Base-by-base conservation (phyloP, 2,888 invertebrate species). In the Heliconius hortense region DNA sequence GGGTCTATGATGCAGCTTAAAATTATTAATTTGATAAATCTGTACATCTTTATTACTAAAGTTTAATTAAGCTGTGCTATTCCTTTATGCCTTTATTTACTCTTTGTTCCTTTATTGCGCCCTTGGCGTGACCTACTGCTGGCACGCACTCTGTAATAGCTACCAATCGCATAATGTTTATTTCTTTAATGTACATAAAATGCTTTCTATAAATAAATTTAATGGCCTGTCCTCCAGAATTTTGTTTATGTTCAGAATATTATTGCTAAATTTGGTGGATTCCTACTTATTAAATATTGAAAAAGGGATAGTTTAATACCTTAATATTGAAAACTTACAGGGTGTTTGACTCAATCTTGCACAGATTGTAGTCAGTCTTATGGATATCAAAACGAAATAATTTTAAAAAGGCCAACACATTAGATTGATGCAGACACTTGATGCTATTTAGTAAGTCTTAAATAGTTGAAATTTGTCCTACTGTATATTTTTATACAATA, bases 81-180 rank as follows among this genome's bases (percentile, higher is more conserved):
- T 31, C 15, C 10, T 56, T 69, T 56, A 69, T 69, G 69, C 13
- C n/a, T 69, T 69, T 69, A 69, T 69, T 64, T 70, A 26, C 28
- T 60, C 74, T 70, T 28, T 74, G 70, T 74, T 74, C 70, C 13
- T 70, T 70, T 74, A 74, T 56, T 28, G 69, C 53, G 48, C 69
- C 69, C 53, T 69, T 72, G 74, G 74, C 78, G 74, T 77, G 74
- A 43, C 72, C 75, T 74, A 76, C 79, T 84, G 84, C 83, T 84
- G 82, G 85, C 89, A 89, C 86, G 88, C 87, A 81, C 88, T 77
- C 79, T 66, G 66, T 66, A 66, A 43, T 13, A 43, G 15, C 39
- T 70, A 74, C 72, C 53, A 70, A 76, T 74, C 64, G 71, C 48
- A 60, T 68, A 63, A 70, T 68, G 72, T 72, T 74, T 63, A 63